A percentile compares a stretch with the other conserved stretches of the same genome.
Conservation (phyloP, 2,797 vertebrate species). For the Pachyuromys duprasi region DNA sequence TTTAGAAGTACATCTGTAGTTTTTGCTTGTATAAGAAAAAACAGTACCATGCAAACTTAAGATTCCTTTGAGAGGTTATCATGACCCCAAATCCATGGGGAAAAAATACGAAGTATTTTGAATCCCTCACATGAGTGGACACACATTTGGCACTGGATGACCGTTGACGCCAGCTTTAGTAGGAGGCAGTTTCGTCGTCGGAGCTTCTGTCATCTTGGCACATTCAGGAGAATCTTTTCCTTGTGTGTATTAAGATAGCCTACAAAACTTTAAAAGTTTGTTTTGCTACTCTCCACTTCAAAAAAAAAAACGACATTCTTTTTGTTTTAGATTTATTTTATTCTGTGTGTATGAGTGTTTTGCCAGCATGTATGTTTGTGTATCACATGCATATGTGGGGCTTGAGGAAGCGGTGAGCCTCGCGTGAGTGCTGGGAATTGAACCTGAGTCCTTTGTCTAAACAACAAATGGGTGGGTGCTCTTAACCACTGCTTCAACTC, state of each 20-base stretch:
- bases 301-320: no score
- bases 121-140: background rate
- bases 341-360: background rate
- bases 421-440: background rate
- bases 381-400: background rate
- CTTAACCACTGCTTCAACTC: background rate
- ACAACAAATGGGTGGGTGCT: background rate
- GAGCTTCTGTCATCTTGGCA: background rate
- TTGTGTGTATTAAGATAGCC: background rate
- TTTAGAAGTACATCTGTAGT: background rate
- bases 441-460: background rate
- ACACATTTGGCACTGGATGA: background rate
- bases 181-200: background rate
- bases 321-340: background rate
- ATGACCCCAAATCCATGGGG: background rate
- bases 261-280: background rate
- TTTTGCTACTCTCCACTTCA: background rate
- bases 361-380: background rate
- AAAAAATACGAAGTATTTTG: background rate
- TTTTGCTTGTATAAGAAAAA: conserved; percentile 1
- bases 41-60: background rate
- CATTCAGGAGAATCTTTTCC: background rate
- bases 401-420: background rate
- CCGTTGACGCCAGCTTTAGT: background rate
- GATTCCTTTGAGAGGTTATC: background rate